Conservation (phyloP, 2,888 invertebrate species). For the Lithophane semibrunnea region DNA sequence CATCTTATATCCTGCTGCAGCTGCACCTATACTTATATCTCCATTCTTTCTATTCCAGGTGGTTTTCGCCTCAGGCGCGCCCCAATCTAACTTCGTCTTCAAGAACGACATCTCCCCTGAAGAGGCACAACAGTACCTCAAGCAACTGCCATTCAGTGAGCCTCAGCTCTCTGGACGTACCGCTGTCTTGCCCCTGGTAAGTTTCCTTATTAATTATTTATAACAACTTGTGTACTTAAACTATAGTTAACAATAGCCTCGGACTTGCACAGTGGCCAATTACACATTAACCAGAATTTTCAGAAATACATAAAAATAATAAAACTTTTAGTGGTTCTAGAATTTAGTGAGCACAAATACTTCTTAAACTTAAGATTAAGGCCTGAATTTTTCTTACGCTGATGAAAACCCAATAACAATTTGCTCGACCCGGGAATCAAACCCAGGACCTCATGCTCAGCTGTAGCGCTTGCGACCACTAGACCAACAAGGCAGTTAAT, state of each 20-base stretch:
- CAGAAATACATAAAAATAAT: background rate
- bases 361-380: background rate
- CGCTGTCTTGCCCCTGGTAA: slow-evolving; percentile 82
- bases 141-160: slow-evolving; percentile 81
- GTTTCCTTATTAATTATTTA: slow-evolving; percentile 9
- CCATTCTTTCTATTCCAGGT: slow-evolving; percentile 70
- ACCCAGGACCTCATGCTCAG: too few species aligned
- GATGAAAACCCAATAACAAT: too few species aligned
- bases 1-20: background rate
- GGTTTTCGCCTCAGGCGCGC: slow-evolving; percentile 78
- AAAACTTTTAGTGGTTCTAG: background rate
- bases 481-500: too few species aligned
- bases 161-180: slow-evolving; percentile 82
- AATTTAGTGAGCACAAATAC: background rate
- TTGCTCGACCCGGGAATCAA: too few species aligned
- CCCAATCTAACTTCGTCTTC: slow-evolving; percentile 74
- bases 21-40: background rate
- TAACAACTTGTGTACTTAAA: background rate
- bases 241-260: background rate
- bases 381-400: too few species aligned
- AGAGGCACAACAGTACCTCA: slow-evolving; percentile 85
- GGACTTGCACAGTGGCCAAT: background rate
- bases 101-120: slow-evolving; percentile 85
- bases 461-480: too few species aligned
- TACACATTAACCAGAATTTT: background rate